Evolutionary conservation across 1,140 invertebrate genomes (phyloP).

Genomic region (Listronotus bonariensis): DNA sequence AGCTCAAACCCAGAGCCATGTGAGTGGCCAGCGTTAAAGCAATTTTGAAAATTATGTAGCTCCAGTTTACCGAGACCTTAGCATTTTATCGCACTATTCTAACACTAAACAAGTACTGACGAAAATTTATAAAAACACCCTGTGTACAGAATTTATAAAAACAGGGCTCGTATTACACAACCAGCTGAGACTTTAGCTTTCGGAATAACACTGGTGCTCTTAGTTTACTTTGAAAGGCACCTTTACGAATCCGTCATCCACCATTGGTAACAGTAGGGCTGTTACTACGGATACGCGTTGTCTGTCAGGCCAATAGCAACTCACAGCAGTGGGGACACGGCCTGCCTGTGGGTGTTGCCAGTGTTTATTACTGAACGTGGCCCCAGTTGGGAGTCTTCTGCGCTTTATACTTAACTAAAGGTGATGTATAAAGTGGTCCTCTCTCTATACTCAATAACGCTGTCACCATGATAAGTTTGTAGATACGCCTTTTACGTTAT

Average conservation of each 20-base stretch:
- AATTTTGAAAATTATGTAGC: conserved; percentile 12
- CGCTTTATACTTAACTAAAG: conserved; percentile 53
- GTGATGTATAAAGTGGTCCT: conserved; percentile 55
- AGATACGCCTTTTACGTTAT: conserved; percentile 48
- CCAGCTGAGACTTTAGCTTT: conserved; percentile 36
- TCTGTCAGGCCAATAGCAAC: conserved; percentile 40
- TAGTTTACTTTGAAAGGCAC: conserved; percentile 9
- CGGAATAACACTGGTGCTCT: conserved; percentile 42
- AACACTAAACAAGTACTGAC: conserved; percentile 5
- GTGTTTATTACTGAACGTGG: conserved; percentile 44
- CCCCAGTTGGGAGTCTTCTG: conserved; percentile 43
- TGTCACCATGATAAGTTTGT: conserved; percentile 44
- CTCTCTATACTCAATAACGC: conserved; percentile 43
- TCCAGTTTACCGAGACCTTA: not conserved
- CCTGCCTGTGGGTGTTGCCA: conserved; percentile 33
- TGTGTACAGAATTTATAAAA: conserved; percentile 9
- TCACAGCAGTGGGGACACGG: conserved; percentile 36
- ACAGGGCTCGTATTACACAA: conserved; percentile 16
- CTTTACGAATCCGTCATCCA: conserved; percentile 17
- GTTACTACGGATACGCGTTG: conserved; percentile 44
- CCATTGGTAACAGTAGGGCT: conserved; percentile 42
- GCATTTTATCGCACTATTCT: not conserved
- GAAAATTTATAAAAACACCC: conserved; percentile 15
- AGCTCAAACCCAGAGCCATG: conserved; percentile 56
- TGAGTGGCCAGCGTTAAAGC: conserved; percentile 51